phyloP scores from a whole-genome alignment of 2,797 vertebrate species.

The Staurois parvus region DNA sequence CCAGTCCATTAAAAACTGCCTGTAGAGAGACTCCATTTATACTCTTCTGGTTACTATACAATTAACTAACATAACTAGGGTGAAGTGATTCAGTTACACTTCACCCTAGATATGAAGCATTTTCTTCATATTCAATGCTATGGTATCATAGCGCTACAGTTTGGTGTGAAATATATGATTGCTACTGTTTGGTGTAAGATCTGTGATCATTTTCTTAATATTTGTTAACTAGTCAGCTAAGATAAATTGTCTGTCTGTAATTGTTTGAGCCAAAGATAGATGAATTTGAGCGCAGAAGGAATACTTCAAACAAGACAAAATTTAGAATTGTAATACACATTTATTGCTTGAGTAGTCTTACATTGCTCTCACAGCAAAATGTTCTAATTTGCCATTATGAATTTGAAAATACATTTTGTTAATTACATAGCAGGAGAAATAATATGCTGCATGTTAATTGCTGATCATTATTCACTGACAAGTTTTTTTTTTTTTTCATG shows the following conservation, averaged over 20 bases:
- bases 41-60: no score
- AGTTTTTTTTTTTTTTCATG: not conserved
- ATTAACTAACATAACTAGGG: no score
- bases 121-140: not conserved
- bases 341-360: slow-evolving; percentile 27
- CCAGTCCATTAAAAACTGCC: no score
- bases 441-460: slow-evolving; percentile 55
- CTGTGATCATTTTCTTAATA: not conserved
- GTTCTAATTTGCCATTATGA: slow-evolving; percentile 42
- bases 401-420: slow-evolving; percentile 53
- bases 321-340: slow-evolving; percentile 19
- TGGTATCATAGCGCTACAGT: not conserved
- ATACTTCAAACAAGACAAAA: slow-evolving; percentile 38
- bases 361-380: slow-evolving; percentile 37
- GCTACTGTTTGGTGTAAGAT: not conserved
- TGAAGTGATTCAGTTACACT: no score
- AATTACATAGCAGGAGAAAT: slow-evolving; percentile 53
- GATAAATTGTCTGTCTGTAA: slow-evolving; percentile 6
- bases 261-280: slow-evolving; percentile 29
- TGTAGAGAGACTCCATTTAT: no score
- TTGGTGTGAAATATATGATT: not conserved
- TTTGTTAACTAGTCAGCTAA: slow-evolving; percentile 10
- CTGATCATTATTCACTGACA: slow-evolving; percentile 42
- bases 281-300: not conserved
- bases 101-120: not conserved